Evolutionary conservation across 1,140 invertebrate species (phyloP), one percentile per base, ranked within the genome.

Genomic region (Trypoxylus dichotomus): DNA sequence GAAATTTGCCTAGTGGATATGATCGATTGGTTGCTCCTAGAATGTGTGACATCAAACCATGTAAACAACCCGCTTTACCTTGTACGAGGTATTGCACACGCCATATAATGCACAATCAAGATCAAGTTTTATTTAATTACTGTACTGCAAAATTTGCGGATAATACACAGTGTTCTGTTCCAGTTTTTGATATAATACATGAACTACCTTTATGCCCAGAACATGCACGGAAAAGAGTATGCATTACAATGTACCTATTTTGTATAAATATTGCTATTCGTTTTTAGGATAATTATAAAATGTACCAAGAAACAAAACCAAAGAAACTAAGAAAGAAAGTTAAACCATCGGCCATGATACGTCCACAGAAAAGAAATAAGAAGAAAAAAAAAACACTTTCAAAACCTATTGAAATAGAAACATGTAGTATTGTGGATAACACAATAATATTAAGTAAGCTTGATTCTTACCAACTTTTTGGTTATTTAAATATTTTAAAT

Each of bases 111-210:
- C 90, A 93, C 79, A 96, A 96, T 85, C 90, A 92, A 32, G 94
- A 96, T 81, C 96, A 98, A 86, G 90, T 94, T 79, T 87, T 97
- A 63, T 97, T 96, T 87, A 92, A 93, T 79, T 93, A 95, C 82
- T 98, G 96, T 87, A 96, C 95, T 76, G 95, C 95, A 74, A 96
- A 93, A 87, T 95, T 94, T 85, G 91, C 91, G 47, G 94, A 96
- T 86, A 96, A 96, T 79, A 93, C 93, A 25, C 94, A 96, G 85
- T 98, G 96, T 87, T 93, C 93, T 80, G 89, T 94, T 77, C 95
- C 96, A 75, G 94, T 97, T 24, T 92, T 97, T 83, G 95, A 97
- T 87, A 90, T 96, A 76, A 90, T 90, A 24, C 93, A 96, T 82
- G 93, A 96, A 83, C 87, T 95, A 81, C 95, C 95, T 43, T 87